A percentile compares a stretch with the other conserved stretches of the same genome.
phyloP scores from a whole-genome alignment of 2,113 vertebrate genomes.

The Rhynchomys soricoides region DNA sequence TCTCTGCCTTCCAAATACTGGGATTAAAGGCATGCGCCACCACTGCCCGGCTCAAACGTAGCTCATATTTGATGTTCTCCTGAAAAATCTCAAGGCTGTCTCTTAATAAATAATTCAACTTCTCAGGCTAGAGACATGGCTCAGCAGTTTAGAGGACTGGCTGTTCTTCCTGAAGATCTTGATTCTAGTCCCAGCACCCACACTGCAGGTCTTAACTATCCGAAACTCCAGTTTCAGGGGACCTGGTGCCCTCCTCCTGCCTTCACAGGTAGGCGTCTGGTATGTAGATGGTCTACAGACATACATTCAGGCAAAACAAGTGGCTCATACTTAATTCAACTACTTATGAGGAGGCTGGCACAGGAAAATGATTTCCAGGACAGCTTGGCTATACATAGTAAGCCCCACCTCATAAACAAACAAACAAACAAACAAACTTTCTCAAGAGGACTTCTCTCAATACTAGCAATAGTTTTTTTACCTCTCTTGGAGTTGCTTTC shows the following conservation, averaged over 20 bases:
- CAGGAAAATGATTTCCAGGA: neutral
- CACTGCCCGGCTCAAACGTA: neutral
- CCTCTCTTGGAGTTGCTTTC: neutral
- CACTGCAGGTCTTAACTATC: too few species aligned
- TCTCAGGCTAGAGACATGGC: neutral
- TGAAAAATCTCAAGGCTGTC: neutral
- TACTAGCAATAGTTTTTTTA: neutral
- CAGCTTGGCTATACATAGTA: neutral
- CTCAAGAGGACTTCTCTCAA: constrained; percentile 4
- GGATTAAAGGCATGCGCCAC: too few species aligned
- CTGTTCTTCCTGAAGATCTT: neutral
- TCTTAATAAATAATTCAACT: constrained; percentile 38
- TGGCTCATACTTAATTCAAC: neutral
- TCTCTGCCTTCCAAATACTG: too few species aligned
- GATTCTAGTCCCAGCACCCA: too few species aligned
- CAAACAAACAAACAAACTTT: neutral
- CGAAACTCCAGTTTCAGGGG: neutral
- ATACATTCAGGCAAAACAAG: neutral
- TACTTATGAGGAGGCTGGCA: neutral
- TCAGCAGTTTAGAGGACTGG: neutral
- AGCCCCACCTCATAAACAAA: neutral
- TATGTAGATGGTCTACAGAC: neutral
- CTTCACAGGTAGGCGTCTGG: neutral
- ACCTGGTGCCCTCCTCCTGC: neutral
- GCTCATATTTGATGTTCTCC: neutral